phyloP scores from a whole-genome alignment of 2,113 vertebrate genomes.

The Planiliza haematocheilus region DNA sequence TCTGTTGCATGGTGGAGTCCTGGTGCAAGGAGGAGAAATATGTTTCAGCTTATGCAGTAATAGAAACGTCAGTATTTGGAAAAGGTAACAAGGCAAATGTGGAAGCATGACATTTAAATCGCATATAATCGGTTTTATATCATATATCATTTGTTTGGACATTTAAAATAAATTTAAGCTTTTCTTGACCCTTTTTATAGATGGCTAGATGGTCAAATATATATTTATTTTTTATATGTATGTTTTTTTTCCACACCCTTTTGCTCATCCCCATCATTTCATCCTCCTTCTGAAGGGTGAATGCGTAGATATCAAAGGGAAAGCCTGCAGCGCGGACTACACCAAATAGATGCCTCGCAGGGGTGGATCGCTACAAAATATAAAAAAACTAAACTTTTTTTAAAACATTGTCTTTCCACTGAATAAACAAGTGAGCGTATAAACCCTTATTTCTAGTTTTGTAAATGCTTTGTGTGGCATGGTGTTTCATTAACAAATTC shows the following conservation, averaged over 20 bases:
- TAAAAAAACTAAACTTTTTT: neutral
- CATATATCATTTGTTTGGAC: neutral
- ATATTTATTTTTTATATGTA: no score
- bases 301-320: constrained; percentile 59
- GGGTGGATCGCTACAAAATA: constrained; percentile 54
- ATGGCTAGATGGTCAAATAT: no score
- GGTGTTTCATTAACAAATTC: neutral
- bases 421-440: fast-evolving
- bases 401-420: neutral
- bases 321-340: constrained; percentile 76
- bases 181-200: no score
- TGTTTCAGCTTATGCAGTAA: neutral
- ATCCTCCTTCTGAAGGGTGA: constrained; percentile 53
- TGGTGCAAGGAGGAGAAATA: constrained; percentile 50
- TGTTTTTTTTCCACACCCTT: constrained; percentile 41
- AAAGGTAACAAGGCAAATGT: neutral
- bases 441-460: fast-evolving
- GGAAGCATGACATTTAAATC: neutral
- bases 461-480: neutral
- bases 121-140: neutral
- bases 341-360: constrained; percentile 63
- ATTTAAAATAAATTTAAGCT: neutral
- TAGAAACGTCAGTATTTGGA: no score
- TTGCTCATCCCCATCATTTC: constrained; percentile 30
- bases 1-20: constrained; percentile 27